Conservation (phyloP, 2,888 invertebrate genomes). For the Serrognathus titanus region DNA sequence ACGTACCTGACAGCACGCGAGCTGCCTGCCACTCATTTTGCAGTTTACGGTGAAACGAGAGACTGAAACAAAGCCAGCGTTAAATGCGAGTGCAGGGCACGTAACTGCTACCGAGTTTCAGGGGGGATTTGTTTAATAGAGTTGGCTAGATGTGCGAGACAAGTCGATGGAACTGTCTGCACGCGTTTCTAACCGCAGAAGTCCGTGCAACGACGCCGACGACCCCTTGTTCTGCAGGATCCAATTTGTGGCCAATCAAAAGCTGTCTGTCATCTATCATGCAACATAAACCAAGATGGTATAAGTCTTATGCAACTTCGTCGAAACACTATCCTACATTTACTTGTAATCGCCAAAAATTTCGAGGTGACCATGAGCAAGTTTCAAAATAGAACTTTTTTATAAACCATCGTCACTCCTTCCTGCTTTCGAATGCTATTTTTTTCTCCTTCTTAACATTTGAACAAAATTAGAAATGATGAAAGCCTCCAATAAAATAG, state of each 20-base stretch:
- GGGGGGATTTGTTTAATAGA: conserved; percentile 29
- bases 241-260: conserved; percentile 43
- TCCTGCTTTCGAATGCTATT: too few species aligned
- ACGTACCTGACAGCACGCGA: conserved; percentile 27
- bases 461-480: too few species aligned
- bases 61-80: conserved; percentile 5
- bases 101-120: conserved; percentile 11
- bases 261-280: conserved; percentile 41
- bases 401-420: too few species aligned
- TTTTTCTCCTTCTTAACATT: too few species aligned
- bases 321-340: too few species aligned
- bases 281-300: conserved; percentile 24
- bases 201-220: conserved; percentile 22
- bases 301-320: too few species aligned
- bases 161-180: conserved; percentile 25
- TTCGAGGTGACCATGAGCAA: too few species aligned
- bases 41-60: conserved; percentile 4
- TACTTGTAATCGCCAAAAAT: too few species aligned
- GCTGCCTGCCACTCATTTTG: conserved; percentile 21
- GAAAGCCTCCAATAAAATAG: too few species aligned
- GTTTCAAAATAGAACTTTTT: too few species aligned
- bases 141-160: conserved; percentile 29
- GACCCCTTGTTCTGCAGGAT: conserved; percentile 32
- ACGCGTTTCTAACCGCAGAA: conserved; percentile 32
- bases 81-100: conserved; percentile 1